Base-by-base conservation (phyloP, 2,797 vertebrate species). In the Smutsia gigantea region DNA sequence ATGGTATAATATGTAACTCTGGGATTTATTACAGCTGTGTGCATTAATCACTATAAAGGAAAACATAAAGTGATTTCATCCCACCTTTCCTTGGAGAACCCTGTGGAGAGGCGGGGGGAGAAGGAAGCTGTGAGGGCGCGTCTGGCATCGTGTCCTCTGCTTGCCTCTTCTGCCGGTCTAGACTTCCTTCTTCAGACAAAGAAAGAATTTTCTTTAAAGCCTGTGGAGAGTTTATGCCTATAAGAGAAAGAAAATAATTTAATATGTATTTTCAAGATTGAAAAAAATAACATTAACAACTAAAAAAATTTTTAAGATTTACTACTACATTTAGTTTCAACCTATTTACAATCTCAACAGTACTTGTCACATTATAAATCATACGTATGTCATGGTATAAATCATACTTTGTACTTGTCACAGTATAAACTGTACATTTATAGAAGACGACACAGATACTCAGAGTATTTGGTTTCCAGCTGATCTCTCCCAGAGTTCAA, bases 141-240 rank as follows among this genome's bases (percentile, higher is more conserved):
- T 99, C 99, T 96, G 99, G 99, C 97, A 99, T 95, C 0, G 99
- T 96, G 89, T 99, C 99, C 97, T 99, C 99, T 61, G 99, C 98
- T 93, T 99, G 99, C 85, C 99, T 99, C 97, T 99, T 99, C 96
- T 99, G 99, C 83, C 99, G 98, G 29, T 99, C 99, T 95, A 99
- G 98, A 90, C 97, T 99, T 87, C 98, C 99, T 98, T 99, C 99
- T 98, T 99, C 99, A 0, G 99, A 99, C 97, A 99, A 98, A 29
- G 99, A 99, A 97, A 99, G 99, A 93, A 99, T 99, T 99, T 99
- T 99, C 99, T 99, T 99, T 98, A 99, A 99, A 98, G 99, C 99
- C 99, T 99, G 99, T 0, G 99, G 99, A 25, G 99, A 99, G 96
- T 99, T 99, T 96, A 99, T 99, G 96, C 99, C 99, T 99, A 92